phyloP scores from a whole-genome alignment of 2,888 invertebrate species.

The Melitaea athalia region DNA sequence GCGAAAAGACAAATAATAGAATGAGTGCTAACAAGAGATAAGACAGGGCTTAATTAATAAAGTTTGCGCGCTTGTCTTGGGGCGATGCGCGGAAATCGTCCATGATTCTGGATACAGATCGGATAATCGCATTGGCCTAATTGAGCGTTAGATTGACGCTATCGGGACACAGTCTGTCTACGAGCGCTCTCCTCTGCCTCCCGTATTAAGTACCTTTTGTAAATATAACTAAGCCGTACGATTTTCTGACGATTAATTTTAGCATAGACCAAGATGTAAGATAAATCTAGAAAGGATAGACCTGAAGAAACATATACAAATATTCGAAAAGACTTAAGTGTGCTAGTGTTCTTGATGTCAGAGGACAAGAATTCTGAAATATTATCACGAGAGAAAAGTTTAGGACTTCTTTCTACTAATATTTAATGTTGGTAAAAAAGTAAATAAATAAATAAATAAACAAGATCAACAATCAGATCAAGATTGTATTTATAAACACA shows the following conservation, averaged over 20 bases:
- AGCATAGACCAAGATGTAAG: constrained; percentile 48
- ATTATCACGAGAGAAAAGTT: too few species aligned
- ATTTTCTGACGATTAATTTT: neutral
- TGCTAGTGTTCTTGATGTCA: too few species aligned
- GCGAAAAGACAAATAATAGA: constrained; percentile 82
- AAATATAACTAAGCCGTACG: neutral
- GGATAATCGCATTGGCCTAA: constrained; percentile 81
- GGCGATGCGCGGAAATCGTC: constrained; percentile 63
- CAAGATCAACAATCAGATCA: too few species aligned
- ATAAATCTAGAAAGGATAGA: neutral
- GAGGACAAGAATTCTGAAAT: too few species aligned
- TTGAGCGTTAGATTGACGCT: constrained; percentile 82
- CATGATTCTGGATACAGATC: constrained; percentile 75
- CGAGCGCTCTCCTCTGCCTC: constrained; percentile 20
- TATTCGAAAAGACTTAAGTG: too few species aligned
- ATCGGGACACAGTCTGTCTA: constrained; percentile 57
- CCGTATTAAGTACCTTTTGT: constrained; percentile 10
- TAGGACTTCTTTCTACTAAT: too few species aligned
- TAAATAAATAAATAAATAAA: too few species aligned
- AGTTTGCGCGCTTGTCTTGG: constrained; percentile 77
- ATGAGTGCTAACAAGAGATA: constrained; percentile 83
- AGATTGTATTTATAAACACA: too few species aligned
- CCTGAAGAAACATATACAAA: neutral
- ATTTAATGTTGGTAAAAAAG: too few species aligned
- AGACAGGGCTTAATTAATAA: constrained; percentile 83